Conservation (phyloP, 2,888 invertebrate genomes). For the Drosophila emarginata region DNA sequence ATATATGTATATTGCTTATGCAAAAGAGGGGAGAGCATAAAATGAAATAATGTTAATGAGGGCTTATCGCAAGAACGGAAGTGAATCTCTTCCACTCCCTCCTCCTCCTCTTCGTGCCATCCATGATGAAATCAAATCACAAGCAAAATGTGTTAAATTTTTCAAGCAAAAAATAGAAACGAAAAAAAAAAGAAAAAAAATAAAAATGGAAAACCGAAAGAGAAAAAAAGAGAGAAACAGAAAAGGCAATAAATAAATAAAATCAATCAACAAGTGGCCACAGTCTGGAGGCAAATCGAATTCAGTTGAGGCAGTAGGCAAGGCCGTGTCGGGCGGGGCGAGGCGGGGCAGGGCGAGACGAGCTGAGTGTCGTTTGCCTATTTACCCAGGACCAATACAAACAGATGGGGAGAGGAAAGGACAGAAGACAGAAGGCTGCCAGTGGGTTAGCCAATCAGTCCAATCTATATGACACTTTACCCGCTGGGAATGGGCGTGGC, state of each 20-base stretch:
- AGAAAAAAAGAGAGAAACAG: slow-evolving; percentile 9
- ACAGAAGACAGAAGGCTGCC: background rate
- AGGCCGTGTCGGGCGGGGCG: too few relatives aligned
- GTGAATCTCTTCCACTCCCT: slow-evolving; percentile 24
- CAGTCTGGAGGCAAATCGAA: background rate
- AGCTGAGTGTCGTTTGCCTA: slow-evolving; percentile 10
- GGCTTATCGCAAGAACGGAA: slow-evolving; percentile 61
- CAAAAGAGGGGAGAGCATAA: slow-evolving; percentile 56
- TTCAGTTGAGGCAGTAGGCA: too few relatives aligned
- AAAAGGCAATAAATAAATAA: slow-evolving; percentile 46
- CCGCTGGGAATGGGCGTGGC: slow-evolving; percentile 12
- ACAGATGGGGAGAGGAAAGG: background rate
- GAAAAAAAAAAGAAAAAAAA: background rate
- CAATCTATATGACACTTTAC: slow-evolving; percentile 18
- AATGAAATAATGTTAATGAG: slow-evolving; percentile 68
- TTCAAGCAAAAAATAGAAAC: slow-evolving; percentile 10
- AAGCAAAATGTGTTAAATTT: slow-evolving; percentile 33
- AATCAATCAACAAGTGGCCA: slow-evolving; percentile 73
- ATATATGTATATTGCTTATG: slow-evolving; percentile 8
- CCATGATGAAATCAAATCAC: slow-evolving; percentile 24
- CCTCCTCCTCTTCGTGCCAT: background rate
- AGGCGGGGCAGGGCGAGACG: background rate
- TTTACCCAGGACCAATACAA: slow-evolving; percentile 11
- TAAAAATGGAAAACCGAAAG: background rate
- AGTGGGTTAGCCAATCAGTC: slow-evolving; percentile 10